A percentile compares a stretch with the other conserved stretches of the same genome.
Evolutionary conservation across 2,797 vertebrate genomes (phyloP).

Genomic region (Tapirus indicus): DNA sequence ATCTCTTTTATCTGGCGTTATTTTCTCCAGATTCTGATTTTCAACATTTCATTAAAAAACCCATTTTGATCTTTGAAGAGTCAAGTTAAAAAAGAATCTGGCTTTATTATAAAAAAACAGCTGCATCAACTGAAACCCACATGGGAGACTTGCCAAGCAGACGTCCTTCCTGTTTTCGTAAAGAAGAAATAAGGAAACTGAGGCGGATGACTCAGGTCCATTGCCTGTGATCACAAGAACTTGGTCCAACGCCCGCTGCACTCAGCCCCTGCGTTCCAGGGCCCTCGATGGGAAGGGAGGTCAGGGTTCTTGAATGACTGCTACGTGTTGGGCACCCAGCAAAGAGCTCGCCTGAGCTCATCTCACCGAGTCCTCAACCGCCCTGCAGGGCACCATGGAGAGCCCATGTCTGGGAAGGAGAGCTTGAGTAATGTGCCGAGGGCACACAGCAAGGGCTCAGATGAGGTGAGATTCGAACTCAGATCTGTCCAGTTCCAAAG

Average conservation of each 20-base stretch:
- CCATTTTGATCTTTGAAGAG: background rate
- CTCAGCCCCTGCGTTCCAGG: accelerated
- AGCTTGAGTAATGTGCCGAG: background rate
- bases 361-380: accelerated
- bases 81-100: background rate
- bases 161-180: background rate
- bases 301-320: background rate
- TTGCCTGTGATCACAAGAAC: background rate
- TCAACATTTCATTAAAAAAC: background rate
- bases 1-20: background rate
- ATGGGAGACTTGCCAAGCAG: background rate
- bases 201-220: no score
- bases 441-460: background rate
- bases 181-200: background rate
- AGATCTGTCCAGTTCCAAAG: background rate
- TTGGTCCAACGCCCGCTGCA: background rate
- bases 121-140: background rate
- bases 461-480: background rate
- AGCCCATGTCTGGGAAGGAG: background rate
- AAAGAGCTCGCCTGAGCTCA: background rate
- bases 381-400: background rate
- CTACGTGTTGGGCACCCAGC: background rate
- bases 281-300: background rate
- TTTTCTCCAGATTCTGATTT: background rate
- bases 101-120: background rate